phyloP scores from a whole-genome alignment of 2,113 vertebrate genomes.

The Aegithalos caudatus region DNA sequence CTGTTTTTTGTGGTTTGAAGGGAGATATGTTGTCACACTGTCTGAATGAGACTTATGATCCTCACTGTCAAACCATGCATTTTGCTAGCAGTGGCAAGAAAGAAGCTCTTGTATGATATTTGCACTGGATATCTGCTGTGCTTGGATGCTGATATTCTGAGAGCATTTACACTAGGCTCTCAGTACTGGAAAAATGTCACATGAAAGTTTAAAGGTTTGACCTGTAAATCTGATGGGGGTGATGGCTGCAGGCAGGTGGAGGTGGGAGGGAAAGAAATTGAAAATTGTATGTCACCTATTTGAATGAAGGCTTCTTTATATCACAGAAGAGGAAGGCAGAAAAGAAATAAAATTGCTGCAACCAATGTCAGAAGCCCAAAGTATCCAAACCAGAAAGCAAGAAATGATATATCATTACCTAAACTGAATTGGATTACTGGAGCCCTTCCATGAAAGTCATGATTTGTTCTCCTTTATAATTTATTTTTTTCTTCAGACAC shows the following conservation, averaged over 20 bases:
- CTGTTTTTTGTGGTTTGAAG: neutral
- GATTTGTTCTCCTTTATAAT: neutral
- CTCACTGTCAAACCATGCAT: neutral
- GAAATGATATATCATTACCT: neutral
- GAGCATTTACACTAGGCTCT: neutral
- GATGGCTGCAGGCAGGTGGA: neutral
- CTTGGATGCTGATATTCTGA: neutral
- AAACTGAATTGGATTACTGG: neutral
- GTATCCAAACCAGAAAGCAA: neutral
- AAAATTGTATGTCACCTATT: neutral
- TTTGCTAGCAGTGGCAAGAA: neutral
- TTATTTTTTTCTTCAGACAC: slow-evolving; percentile 10
- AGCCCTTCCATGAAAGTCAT: neutral
- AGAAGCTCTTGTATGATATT: neutral
- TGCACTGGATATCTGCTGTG: neutral
- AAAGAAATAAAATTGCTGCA: neutral
- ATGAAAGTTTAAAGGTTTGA: neutral
- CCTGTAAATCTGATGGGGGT: neutral
- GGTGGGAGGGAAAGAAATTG: neutral
- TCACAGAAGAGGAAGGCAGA: neutral
- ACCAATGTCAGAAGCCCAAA: neutral
- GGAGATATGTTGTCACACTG: neutral
- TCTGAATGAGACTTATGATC: neutral
- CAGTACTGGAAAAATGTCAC: neutral
- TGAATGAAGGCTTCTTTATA: neutral